Base-by-base conservation (phyloP, 30 jellyfish, hydroid and myxozoan species). In the Turritopsis dohrnii region DNA sequence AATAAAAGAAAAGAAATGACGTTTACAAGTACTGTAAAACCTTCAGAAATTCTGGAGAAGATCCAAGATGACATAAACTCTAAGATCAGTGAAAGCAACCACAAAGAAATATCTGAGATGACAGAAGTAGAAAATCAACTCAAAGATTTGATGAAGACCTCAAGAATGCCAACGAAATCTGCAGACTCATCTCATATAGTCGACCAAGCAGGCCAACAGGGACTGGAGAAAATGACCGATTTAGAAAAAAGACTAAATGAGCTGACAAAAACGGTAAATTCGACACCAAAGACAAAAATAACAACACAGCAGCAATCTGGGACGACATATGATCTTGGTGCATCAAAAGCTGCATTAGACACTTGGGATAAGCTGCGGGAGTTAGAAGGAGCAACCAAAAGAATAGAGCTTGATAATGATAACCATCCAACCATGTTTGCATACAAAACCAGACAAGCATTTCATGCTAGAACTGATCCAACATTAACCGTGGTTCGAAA, bases 271-370 rank as follows among this genome's bases (percentile, higher is more conserved):
- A 28, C 52, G 28, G 1, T 28, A 0, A 76, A 19, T 28, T 28
- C 29, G 1, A 24, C 52, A 28, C 29, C 27, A 28, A 27, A 65
- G 1, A 23, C 52, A 22, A 21, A 13, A 28, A 23, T 22, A 19
- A 31, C 81, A 22, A 76, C 52, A 19, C 52, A 28, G 54, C 17
- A 1, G 20, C n/a, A 76, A 18, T 1, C 71, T 28, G 84, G 84
- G 54, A 54, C 52, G 20, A 28, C 66, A 41, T 1, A 54, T 53
- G 87, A 80, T 28, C 71, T 80, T 60, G 87, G 87, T 1, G 87
- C 87, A 53, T 41, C 87, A 26, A 69, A 80, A 41, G 87, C 71
- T 80, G 87, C 30, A 19, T 80, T 80, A 18, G 54, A 69, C 7
- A 76, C 81, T n/a, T 80, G 87, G 87, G 79, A 80, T 80, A 54